These are phyloP conservation scores for Psittacula echo DNA, from an alignment of 2,797 vertebrate species.

Conservation along the genomic window DNA sequence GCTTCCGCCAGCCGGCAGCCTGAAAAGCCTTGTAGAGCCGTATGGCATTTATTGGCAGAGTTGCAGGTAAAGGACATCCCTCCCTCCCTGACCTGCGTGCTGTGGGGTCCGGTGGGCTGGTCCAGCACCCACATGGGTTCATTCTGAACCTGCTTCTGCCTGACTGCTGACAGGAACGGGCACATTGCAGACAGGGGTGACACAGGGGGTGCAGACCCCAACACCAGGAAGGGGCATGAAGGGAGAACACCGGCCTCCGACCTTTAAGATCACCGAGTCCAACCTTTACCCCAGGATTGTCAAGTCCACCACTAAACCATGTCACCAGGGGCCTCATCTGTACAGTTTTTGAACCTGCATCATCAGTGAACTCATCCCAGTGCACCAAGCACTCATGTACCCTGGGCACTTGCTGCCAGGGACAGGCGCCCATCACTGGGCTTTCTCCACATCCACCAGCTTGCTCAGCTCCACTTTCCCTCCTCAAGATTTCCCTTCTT, in stretches of 20 bases:
- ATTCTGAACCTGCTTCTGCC: accelerated
- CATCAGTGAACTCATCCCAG: neutral
- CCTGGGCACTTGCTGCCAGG: accelerated
- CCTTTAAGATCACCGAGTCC: neutral
- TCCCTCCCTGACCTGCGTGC: neutral
- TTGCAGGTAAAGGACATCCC: neutral
- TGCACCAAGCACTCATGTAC: neutral
- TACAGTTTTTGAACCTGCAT: neutral
- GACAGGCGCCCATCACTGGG: neutral
- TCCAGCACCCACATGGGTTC: neutral
- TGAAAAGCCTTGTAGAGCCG: accelerated
- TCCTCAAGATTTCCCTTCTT: neutral
- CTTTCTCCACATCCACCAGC: neutral
- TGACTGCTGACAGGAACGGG: accelerated
- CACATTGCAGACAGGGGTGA: neutral
- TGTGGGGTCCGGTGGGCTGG: neutral
- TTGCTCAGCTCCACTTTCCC: neutral
- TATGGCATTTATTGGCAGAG: accelerated
- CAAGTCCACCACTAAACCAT: neutral
- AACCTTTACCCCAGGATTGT: neutral
- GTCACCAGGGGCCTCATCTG: neutral
- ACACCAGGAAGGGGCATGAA: neutral
- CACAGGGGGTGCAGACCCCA: accelerated
- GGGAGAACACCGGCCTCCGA: too few relatives aligned
- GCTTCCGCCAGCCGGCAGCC: neutral